A percentile compares a stretch with the other conserved stretches of the same genome.
These are phyloP conservation scores for Zaprionus inermis DNA, from an alignment of 1,140 invertebrate genomes.

Conservation along the genomic window DNA sequence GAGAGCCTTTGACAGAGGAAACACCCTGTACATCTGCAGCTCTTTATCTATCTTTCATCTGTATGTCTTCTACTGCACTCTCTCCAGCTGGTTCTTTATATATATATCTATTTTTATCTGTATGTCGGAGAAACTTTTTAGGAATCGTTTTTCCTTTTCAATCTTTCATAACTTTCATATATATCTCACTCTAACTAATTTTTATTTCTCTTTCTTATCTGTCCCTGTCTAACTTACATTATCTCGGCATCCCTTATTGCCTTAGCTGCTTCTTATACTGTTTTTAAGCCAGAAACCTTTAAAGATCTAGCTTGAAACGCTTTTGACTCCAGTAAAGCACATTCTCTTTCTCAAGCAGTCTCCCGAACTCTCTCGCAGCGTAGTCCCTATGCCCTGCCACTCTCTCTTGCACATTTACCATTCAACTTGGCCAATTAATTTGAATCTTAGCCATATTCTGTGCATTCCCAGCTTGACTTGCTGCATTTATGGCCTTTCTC, in stretches of 20 bases:
- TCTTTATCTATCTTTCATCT: too few species aligned
- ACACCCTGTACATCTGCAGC: too few species aligned
- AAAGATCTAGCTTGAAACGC: too few species aligned
- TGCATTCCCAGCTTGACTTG: not conserved
- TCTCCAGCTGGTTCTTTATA: too few species aligned
- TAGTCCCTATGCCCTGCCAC: not conserved
- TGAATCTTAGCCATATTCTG: not conserved
- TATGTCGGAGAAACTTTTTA: too few species aligned
- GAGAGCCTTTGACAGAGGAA: too few species aligned
- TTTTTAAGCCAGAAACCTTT: too few species aligned
- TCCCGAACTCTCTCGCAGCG: conserved; percentile 22
- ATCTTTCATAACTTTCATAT: too few species aligned
- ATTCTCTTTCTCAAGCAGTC: not conserved
- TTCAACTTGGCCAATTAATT: not conserved
- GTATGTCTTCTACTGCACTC: too few species aligned
- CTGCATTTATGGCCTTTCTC: conserved; percentile 3
- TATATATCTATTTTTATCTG: not conserved
- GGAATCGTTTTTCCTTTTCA: too few species aligned
- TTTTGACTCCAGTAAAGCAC: too few species aligned
- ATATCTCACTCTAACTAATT: not conserved
- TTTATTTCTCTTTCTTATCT: not conserved
- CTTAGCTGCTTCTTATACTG: too few species aligned
- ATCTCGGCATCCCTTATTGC: not conserved
- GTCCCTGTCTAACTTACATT: not conserved
- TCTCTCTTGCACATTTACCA: not conserved